Base-by-base conservation (phyloP, 2,888 invertebrate genomes). In the Ennomos quercinarius region DNA sequence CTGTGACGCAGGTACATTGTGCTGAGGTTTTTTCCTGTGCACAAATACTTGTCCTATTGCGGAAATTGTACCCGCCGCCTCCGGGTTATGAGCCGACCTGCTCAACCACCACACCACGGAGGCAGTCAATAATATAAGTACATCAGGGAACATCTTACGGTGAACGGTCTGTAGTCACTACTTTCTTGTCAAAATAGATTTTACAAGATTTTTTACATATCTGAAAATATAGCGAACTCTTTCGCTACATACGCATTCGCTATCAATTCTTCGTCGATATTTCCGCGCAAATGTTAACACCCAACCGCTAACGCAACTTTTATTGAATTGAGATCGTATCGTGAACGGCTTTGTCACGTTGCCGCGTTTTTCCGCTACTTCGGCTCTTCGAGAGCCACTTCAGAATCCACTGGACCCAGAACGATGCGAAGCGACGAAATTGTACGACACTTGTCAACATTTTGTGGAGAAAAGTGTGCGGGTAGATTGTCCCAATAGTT, bases 261-360 rank as follows among this genome's bases (percentile, higher is more conserved):
- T 46, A 49, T 43, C 49, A 50, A 48, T 50, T 63, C 55, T 43
- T 48, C 55, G 40, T 54, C 52, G n/a, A 50, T 48, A 46, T 54
- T 54, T 57, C 39, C 42, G 43, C n/a, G 48, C 43, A 53, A 57
- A 45, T 43, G 51, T 57, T 45, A 61, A 61, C 42, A 47, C 58
- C 57, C 46, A 55, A 40, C 44, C 63, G 52, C 57, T 61, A 66
- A 62, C 60, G 62, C 62, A 64, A 68, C 56, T 66, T 67, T 67
- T 66, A 71, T 67, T 71, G 67, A 66, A 70, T 72, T 59, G 64
- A 61, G 68, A 66, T 70, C 66, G 63, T 66, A 67, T 65, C 66
- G 60, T 49, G 50, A 50, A 64, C 56, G 37, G 58, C 63, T 64
- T 65, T 70, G 65, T 68, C 62, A 64, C 55, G 48, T 59, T 57